A percentile compares a stretch with the other conserved stretches of the same genome.
phyloP scores from a whole-genome alignment of 2,113 vertebrate species.

The Chionis minor region DNA sequence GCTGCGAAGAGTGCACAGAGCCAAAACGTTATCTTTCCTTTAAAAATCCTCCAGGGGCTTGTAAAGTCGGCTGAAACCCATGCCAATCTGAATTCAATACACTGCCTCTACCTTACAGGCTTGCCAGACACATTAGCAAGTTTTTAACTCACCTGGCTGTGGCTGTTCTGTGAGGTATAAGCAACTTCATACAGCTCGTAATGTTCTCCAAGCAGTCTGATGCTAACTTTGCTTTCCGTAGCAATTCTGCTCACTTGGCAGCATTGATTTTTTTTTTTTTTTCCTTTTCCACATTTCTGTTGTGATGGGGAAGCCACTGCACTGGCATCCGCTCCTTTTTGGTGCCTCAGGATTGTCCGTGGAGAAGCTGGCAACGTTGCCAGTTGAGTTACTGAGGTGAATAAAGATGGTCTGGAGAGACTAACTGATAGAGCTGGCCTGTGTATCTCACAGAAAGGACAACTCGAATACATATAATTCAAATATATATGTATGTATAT shows the following conservation, averaged over 20 bases:
- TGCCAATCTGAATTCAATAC: neutral
- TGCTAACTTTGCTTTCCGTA: neutral
- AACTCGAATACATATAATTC: neutral
- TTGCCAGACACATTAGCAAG: neutral
- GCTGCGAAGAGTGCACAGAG: neutral
- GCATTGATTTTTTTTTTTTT: neutral
- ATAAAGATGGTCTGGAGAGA: neutral
- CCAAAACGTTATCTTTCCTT: neutral
- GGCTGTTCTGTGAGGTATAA: neutral
- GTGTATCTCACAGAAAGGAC: neutral
- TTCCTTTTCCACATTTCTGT: neutral
- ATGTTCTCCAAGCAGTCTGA: neutral
- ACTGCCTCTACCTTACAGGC: neutral
- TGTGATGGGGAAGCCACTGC: neutral
- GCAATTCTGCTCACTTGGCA: neutral
- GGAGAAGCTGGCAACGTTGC: neutral
- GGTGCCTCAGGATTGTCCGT: neutral
- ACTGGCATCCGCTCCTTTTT: neutral
- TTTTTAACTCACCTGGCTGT: neutral
- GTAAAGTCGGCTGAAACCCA: neutral
- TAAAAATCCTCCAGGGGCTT: neutral
- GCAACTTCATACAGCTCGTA: neutral
- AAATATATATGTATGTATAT: no score
- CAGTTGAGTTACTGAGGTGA: neutral
- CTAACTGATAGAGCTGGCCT: neutral